phyloP scores from a whole-genome alignment of 2,888 invertebrate species.

The Spodoptera littoralis region DNA sequence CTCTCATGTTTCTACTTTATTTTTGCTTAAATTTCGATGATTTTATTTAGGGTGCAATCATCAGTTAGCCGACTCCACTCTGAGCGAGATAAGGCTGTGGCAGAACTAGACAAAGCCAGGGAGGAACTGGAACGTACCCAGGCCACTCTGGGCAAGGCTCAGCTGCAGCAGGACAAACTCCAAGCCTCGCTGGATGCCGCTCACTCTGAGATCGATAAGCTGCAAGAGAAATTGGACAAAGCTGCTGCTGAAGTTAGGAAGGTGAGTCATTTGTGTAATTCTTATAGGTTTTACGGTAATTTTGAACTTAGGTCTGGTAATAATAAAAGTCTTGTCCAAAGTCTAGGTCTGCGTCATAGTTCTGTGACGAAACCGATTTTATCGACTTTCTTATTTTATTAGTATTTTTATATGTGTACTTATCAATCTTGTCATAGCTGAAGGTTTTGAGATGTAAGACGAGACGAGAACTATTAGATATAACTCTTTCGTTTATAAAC shows the following conservation, averaged over 20 bases:
- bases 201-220: constrained; percentile 96
- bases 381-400: too few relatives aligned
- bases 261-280: constrained; percentile 82
- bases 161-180: constrained; percentile 96
- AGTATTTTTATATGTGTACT: too few relatives aligned
- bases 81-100: constrained; percentile 95
- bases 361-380: too few relatives aligned
- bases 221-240: constrained; percentile 96
- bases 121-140: constrained; percentile 97
- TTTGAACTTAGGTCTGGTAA: too few relatives aligned
- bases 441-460: too few relatives aligned
- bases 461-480: too few relatives aligned
- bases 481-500: too few relatives aligned
- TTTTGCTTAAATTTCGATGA: background rate
- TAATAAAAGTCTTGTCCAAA: too few relatives aligned
- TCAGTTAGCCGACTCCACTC: constrained; percentile 95
- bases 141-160: constrained; percentile 96
- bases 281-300: too few relatives aligned
- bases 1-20: background rate
- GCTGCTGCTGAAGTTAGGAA: constrained; percentile 94
- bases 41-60: constrained; percentile 90
- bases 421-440: too few relatives aligned
- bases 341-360: too few relatives aligned
- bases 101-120: constrained; percentile 95
- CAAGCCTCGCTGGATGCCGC: constrained; percentile 96